Evolutionary conservation across 2,888 invertebrate species (phyloP), one percentile per base, ranked within the genome.

Genomic region (Caradrina clavipalpis): DNA sequence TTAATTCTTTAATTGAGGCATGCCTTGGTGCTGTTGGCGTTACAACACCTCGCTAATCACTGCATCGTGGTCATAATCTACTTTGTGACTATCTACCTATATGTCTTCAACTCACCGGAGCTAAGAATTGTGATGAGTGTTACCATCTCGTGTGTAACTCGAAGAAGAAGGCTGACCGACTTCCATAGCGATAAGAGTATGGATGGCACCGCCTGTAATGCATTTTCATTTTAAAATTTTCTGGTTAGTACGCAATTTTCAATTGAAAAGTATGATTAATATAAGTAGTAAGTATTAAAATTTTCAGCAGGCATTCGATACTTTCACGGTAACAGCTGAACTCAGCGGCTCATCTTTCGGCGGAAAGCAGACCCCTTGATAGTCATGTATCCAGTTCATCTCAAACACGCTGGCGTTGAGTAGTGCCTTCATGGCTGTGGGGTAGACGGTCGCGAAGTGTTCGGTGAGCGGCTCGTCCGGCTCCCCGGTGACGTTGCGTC

Each of bases 331-430:
- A 0, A 90, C 84, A 13, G 92, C 90, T 0, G 83, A 69, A 63
- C 51, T 65, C 10, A 69, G 80, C 4, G 80, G 73, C 26, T 86
- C 86, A 47, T 86, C 80, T 64, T 84, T 78, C 0, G 84, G 86
- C 1, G 91, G 89, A 62, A 96, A 95, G 81, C 95, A 96, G 0
- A 95, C 93, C 0, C 88, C 92, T 64, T 96, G 95, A 69, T 96
- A 96, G 72, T 96, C 95, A 60, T 96, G 94, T 22, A 95, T 85
- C 93, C 94, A 93, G 81, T 92, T 91, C 6, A 94, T 78, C 17
- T 92, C 89, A 73, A 92, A 96, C 22, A 96, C 90, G 21, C 80
- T 82, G 1, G 91, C 91, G 39, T 90, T 89, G 2, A 94, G 88
- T 45, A 96, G 82, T 0, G 92, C 92, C 0, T 87, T 83, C 95